phyloP scores from a whole-genome alignment of 1,140 invertebrate genomes.

The Nixonia krombeini region DNA sequence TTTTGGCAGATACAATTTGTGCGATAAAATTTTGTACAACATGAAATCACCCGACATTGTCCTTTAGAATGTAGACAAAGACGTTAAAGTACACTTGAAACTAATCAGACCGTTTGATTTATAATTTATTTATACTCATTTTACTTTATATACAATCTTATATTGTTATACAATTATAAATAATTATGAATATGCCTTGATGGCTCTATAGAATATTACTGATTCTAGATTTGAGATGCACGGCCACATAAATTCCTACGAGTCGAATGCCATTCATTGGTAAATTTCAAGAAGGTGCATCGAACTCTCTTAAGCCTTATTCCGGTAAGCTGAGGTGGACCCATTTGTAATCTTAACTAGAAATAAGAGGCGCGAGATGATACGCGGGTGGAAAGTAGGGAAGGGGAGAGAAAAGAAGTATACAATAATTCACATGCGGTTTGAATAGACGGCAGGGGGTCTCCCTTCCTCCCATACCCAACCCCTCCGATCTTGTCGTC shows the following conservation, averaged over 20 bases:
- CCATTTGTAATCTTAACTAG: constrained; percentile 64
- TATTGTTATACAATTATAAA: too few species aligned
- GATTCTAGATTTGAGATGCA: too few species aligned
- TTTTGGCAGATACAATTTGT: neutral
- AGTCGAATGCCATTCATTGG: neutral
- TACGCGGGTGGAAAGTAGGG: constrained; percentile 17
- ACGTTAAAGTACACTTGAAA: too few species aligned
- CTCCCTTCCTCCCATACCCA: constrained; percentile 49
- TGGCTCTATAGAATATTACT: too few species aligned
- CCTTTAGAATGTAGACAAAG: too few species aligned
- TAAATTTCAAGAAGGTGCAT: constrained; percentile 16
- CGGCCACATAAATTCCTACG: too few species aligned
- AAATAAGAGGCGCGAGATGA: constrained; percentile 20
- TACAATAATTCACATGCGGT: constrained; percentile 67
- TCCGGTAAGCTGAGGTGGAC: constrained; percentile 40
- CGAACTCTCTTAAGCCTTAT: constrained; percentile 33
- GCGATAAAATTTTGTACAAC: too few species aligned
- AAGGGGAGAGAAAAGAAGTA: constrained; percentile 33
- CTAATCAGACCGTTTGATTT: too few species aligned
- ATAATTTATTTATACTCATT: too few species aligned
- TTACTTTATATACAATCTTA: too few species aligned
- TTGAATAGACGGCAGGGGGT: constrained; percentile 69
- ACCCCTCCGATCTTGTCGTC: constrained; percentile 9
- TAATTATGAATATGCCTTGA: too few species aligned
- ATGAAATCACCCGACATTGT: too few species aligned